Conservation (phyloP, 2,888 invertebrate species). For the Polietes domitor region DNA sequence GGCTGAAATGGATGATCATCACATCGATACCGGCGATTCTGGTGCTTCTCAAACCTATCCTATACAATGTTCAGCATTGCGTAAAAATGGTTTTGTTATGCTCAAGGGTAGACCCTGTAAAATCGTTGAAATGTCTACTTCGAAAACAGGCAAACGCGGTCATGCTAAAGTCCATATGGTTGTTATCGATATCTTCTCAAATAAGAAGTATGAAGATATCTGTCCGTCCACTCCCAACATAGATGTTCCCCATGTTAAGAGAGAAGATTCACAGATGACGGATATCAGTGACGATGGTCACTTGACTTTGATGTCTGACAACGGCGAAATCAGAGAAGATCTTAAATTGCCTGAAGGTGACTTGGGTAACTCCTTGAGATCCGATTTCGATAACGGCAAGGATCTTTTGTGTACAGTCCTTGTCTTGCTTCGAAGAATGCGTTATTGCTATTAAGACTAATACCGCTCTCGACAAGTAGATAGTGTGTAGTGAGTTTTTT, state of each 20-base stretch:
- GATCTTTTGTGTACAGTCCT: constrained; percentile 94
- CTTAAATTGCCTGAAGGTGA: no score
- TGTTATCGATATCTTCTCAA: constrained; percentile 97
- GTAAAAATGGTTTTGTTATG: constrained; percentile 99
- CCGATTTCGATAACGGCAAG: no score
- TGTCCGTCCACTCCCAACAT: constrained; percentile 99
- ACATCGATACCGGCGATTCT: no score
- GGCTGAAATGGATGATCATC: no score
- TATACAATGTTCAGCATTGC: constrained; percentile 99
- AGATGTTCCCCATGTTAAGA: constrained; percentile 99
- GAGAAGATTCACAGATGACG: constrained; percentile 97
- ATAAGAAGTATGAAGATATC: no score
- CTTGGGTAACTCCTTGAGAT: no score
- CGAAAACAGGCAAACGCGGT: no score
- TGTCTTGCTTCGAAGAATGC: constrained; percentile 94
- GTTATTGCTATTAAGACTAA: constrained; percentile 97
- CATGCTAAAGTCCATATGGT: constrained; percentile 99
- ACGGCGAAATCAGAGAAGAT: no score
- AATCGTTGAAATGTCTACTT: constrained; percentile 99
- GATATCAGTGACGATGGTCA: constrained; percentile 95
- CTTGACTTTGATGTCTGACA: constrained; percentile 96
- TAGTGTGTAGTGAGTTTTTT: constrained; percentile 61
- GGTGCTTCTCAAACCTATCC: no score
- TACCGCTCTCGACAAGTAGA: constrained; percentile 97
- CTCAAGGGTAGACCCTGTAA: constrained; percentile 99